These are phyloP conservation scores for Bicyclus anynana DNA, from an alignment of 1,140 invertebrate genomes.

Conservation along the genomic window DNA sequence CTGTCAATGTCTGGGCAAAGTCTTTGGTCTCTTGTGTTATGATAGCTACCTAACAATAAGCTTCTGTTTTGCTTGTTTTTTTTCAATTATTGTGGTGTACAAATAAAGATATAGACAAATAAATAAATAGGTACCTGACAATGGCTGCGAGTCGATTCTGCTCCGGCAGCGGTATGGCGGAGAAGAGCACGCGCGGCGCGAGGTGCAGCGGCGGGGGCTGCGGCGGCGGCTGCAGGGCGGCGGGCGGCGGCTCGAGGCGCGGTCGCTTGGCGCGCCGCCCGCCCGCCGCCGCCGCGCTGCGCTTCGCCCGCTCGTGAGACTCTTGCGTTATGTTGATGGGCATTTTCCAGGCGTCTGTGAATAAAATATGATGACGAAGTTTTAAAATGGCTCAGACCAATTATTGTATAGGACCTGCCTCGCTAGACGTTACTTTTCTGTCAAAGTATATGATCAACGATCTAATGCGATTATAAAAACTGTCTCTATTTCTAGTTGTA, in stretches of 20 bases:
- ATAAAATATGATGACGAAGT: not conserved
- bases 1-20: too few species aligned
- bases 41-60: too few species aligned
- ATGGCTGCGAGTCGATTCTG: slow-evolving; percentile 49
- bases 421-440: too few species aligned
- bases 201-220: slow-evolving; percentile 65
- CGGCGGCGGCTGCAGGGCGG: slow-evolving; percentile 34
- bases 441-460: too few species aligned
- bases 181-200: slow-evolving; percentile 80
- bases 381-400: not conserved
- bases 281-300: slow-evolving; percentile 74
- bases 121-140: slow-evolving; percentile 50
- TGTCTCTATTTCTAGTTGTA: not conserved
- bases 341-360: slow-evolving; percentile 91
- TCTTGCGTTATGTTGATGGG: slow-evolving; percentile 94
- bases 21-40: too few species aligned
- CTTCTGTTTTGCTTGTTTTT: too few species aligned
- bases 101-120: too few species aligned
- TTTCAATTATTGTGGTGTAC: too few species aligned
- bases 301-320: slow-evolving; percentile 87
- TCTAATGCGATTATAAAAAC: not conserved
- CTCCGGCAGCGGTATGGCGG: slow-evolving; percentile 39
- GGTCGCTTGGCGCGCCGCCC: slow-evolving; percentile 78
- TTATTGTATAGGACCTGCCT: too few species aligned
- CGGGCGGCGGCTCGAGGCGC: slow-evolving; percentile 48